Evolutionary conservation across 2,888 invertebrate genomes (phyloP), one percentile per base, ranked within the genome.

Genomic region (Phymatocera aterrima): DNA sequence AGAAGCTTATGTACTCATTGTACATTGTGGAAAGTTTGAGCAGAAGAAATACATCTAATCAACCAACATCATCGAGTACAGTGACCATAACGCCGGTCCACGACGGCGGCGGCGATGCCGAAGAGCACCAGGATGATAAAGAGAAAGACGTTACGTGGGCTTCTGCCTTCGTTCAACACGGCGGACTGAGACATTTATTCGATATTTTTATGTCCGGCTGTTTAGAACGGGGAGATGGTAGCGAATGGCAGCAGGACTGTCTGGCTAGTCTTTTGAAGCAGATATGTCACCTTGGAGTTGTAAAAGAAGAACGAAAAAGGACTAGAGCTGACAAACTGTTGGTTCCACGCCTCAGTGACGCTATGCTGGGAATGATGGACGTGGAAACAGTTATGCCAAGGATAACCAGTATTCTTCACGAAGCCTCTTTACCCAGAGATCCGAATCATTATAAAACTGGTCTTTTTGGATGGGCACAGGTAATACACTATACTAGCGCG

Each of bases 241-340:
- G 95, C 84, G 97, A 98, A 91, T 98, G 98, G 98, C 95, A 97
- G 78, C 98, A 98, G 88, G 98, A 98, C 88, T 98, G 98, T 87
- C 92, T 98, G 37, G 97, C 98, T 3, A 95, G 96, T 82, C 91
- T 98, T 10, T 89, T 98, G 77, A 96, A 97, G 87, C 93, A 98
- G 81, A 91, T 98, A 8, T 97, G 97, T 89, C 95, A 97, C 81
- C 93, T 98, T 77, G 97, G 98, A 0, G 95, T 97, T 10, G 93
- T 94, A 34, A 92, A 86, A 77, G 91, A 91, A 15, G 88, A 87
- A 34, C 88, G 88, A 40, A 88, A 93, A 77, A 91, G 86, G 86
- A 89, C 91, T 57, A 91, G 91, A 80, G 91, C 92, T 12, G 95
- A 96, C 75, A 94, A 94, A 86, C 92, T 94, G 46, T 88, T 94